A percentile compares a stretch with the other conserved stretches of the same genome.
These are phyloP conservation scores for Agapostemon virescens DNA, from an alignment of 2,888 invertebrate genomes.

Conservation along the genomic window DNA sequence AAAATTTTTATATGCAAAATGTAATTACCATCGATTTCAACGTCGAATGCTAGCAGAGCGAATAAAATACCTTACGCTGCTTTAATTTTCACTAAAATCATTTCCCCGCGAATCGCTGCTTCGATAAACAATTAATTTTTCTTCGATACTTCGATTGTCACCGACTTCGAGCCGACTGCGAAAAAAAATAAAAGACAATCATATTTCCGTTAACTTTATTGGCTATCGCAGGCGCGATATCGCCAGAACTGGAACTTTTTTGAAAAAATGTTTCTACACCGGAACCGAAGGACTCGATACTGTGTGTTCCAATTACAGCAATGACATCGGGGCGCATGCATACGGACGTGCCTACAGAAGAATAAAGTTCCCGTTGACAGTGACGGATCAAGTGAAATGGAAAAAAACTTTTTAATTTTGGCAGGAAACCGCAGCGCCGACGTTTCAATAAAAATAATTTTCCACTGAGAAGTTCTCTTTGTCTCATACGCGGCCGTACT, in stretches of 20 bases:
- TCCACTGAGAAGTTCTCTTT: conserved; percentile 43
- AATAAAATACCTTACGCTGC: neutral
- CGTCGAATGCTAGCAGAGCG: neutral
- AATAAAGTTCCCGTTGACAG: conserved; percentile 27
- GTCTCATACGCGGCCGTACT: conserved; percentile 9
- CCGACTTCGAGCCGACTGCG: too few species aligned
- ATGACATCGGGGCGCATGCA: too few species aligned
- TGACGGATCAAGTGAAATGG: conserved; percentile 35
- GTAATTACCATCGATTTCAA: neutral
- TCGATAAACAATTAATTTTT: neutral
- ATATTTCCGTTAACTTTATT: neutral
- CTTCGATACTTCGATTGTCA: neutral
- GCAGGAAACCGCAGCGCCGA: conserved; percentile 6
- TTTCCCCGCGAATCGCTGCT: neutral
- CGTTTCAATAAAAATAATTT: conserved; percentile 46
- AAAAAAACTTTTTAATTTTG: conserved; percentile 60
- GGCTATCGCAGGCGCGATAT: neutral
- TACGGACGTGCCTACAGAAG: neutral
- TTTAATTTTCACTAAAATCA: neutral
- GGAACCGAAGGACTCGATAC: neutral
- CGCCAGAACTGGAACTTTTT: neutral
- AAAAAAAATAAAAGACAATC: neutral
- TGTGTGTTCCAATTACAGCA: neutral
- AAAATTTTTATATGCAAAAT: neutral
- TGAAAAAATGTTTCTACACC: neutral